phyloP scores from a whole-genome alignment of 2,797 vertebrate species.

The Alfaro cultratus region DNA sequence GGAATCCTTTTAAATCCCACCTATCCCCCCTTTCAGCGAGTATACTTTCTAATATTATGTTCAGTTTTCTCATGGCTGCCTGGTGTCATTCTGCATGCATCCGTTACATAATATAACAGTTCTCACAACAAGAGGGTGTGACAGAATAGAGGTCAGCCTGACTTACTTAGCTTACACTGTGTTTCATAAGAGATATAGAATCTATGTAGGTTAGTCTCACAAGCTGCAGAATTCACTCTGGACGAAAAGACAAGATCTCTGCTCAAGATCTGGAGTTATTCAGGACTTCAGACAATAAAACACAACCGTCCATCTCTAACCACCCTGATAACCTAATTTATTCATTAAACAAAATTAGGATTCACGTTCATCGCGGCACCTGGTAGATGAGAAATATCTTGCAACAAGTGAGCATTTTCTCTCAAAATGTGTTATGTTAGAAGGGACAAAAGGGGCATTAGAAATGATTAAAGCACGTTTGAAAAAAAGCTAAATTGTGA shows the following conservation, averaged over 20 bases:
- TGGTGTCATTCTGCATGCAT: conserved; percentile 44
- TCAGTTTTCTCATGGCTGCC: conserved; percentile 11
- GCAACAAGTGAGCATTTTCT: not conserved
- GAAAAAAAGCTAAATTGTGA: not conserved
- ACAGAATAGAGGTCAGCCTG: conserved; percentile 68
- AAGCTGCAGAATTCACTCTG: not conserved
- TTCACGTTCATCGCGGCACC: not conserved
- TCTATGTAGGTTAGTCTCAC: conserved; percentile 24
- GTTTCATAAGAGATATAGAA: conserved; percentile 65
- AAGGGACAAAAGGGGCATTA: not conserved
- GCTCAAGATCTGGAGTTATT: not conserved
- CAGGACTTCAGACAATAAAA: not conserved
- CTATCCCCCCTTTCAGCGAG: not conserved
- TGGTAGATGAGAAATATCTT: not conserved
- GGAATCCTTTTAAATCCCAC: conserved; percentile 21
- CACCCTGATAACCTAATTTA: not conserved
- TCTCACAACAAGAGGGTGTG: conserved; percentile 66
- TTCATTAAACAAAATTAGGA: not conserved
- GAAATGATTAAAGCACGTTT: not conserved
- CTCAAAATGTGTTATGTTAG: not conserved
- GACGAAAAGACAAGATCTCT: not conserved
- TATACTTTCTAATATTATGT: not conserved
- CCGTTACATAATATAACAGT: conserved; percentile 66
- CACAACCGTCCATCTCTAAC: not conserved
- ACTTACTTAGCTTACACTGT: conserved; percentile 54